Conservation (phyloP, 2,888 invertebrate genomes). For the Erannis defoliaria region DNA sequence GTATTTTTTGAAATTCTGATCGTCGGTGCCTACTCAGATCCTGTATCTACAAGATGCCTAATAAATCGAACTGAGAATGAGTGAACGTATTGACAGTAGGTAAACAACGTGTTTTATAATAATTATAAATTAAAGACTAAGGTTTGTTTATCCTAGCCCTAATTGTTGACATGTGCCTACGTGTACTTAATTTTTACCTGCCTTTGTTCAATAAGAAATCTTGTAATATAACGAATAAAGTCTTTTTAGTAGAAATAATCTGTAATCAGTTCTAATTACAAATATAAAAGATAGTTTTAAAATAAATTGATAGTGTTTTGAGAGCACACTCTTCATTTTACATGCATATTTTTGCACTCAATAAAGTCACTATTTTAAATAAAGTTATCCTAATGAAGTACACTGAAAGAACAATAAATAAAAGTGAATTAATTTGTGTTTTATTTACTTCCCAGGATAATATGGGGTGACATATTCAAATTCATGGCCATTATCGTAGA, state of each 20-base stretch:
- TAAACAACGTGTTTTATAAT: slow-evolving; percentile 3
- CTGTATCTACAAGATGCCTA: background rate
- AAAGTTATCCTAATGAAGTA: slow-evolving; percentile 67
- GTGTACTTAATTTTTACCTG: slow-evolving; percentile 29
- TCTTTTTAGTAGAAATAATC: slow-evolving; percentile 17
- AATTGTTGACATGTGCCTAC: slow-evolving; percentile 36
- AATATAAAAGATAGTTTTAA: slow-evolving; percentile 31
- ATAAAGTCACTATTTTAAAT: slow-evolving; percentile 83
- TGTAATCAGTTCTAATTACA: slow-evolving; percentile 22
- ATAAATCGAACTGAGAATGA: background rate
- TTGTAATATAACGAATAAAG: slow-evolving; percentile 22
- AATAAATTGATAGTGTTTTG: slow-evolving; percentile 66
- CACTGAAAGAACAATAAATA: slow-evolving; percentile 79
- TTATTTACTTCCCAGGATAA: slow-evolving; percentile 51
- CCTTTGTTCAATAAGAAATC: slow-evolving; percentile 24
- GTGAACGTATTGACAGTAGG: slow-evolving; percentile 6
- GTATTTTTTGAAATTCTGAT: background rate
- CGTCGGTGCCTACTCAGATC: background rate
- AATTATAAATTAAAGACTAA: slow-evolving; percentile 11
- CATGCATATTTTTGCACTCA: slow-evolving; percentile 82
- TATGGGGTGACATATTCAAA: too few species aligned
- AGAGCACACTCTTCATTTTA: slow-evolving; percentile 78
- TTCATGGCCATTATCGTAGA: too few species aligned
- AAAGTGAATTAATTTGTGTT: slow-evolving; percentile 62
- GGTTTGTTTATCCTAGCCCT: slow-evolving; percentile 18